Conservation (phyloP, 1,140 invertebrate species). For the Eriocheir sinensis region DNA sequence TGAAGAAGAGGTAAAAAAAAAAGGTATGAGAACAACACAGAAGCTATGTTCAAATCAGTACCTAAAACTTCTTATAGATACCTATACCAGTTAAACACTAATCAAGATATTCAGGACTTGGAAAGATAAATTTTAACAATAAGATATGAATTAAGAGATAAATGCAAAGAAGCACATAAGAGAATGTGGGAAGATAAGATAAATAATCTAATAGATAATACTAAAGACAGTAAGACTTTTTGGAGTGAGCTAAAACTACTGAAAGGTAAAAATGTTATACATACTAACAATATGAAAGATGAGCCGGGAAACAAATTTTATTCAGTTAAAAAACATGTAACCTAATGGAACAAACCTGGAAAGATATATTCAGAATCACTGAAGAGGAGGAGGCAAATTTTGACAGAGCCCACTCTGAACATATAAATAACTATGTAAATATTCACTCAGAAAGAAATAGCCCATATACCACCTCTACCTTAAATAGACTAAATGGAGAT, state of each 20-base stretch:
- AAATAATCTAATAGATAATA: background rate
- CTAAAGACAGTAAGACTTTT: background rate
- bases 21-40: background rate
- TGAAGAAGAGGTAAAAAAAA: background rate
- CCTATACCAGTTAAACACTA: background rate
- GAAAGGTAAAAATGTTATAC: background rate
- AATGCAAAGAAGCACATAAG: background rate
- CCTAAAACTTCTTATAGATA: background rate
- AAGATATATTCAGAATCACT: too few species aligned
- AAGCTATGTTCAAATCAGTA: background rate
- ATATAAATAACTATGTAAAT: background rate
- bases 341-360: too few species aligned
- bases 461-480: background rate
- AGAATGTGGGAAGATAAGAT: background rate
- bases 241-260: background rate
- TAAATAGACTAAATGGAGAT: background rate
- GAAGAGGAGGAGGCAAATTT: too few species aligned
- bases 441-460: background rate
- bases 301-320: too few species aligned
- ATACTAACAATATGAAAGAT: background rate
- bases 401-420: background rate
- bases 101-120: background rate
- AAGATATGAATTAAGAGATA: background rate
- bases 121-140: background rate
- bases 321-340: too few species aligned